Evolutionary conservation across 2,797 vertebrate species (phyloP).

Genomic region (Tarsius wallacei): DNA sequence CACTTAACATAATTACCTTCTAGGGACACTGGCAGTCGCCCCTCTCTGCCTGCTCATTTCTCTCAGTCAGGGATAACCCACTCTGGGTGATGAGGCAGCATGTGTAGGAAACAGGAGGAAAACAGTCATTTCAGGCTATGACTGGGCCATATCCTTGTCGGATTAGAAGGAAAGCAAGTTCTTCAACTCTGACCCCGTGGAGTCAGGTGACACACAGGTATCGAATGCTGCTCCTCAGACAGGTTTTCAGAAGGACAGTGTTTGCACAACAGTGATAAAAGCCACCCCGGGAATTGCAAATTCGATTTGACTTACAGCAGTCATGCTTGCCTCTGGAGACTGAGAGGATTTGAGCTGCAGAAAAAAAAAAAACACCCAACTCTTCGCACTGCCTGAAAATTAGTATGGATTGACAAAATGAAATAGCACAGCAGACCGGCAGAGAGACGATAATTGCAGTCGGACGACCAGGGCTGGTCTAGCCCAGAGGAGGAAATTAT

Average conservation of each 20-base stretch:
- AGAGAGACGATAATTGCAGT: constrained; percentile 22
- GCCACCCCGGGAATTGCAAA: constrained; percentile 68
- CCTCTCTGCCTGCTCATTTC: not conserved
- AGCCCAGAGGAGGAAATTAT: constrained; percentile 61
- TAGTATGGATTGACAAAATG: constrained; percentile 55
- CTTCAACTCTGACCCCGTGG: not conserved
- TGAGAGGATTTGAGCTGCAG: constrained; percentile 48
- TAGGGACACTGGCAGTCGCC: not conserved
- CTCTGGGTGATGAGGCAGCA: not conserved
- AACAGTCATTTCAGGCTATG: not conserved
- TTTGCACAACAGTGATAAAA: constrained; percentile 57
- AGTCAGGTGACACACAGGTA: not conserved
- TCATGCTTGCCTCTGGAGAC: constrained; percentile 39
- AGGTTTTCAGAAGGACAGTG: not conserved
- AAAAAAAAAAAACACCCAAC: not conserved
- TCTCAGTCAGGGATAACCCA: not conserved
- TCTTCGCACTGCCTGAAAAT: constrained; percentile 63
- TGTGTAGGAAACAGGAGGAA: not conserved
- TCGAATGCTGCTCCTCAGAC: not conserved
- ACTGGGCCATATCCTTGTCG: not conserved
- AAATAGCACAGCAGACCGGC: not conserved
- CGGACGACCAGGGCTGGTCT: not conserved
- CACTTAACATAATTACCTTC: constrained; percentile 9
- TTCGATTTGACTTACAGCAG: constrained; percentile 61
- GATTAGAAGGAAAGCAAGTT: not conserved